These are phyloP conservation scores for Ferrisia virgata DNA, from an alignment of 2,888 invertebrate genomes.

Conservation along the genomic window DNA sequence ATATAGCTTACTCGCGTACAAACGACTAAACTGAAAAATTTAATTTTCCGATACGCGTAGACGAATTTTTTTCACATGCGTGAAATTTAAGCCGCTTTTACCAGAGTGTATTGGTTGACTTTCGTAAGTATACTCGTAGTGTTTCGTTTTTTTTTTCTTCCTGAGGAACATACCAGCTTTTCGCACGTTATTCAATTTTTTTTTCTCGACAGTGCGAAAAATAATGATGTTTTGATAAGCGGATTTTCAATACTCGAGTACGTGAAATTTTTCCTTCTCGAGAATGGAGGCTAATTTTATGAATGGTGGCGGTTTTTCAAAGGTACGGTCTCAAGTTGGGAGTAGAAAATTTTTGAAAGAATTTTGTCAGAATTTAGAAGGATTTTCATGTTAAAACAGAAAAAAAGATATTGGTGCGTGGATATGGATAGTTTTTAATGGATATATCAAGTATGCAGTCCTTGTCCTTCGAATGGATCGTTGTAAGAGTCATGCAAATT, in stretches of 20 bases:
- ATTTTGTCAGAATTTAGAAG: too few relatives aligned
- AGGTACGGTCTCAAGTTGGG: too few relatives aligned
- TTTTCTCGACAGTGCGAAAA: too few relatives aligned
- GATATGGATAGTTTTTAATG: too few relatives aligned
- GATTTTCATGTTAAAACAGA: too few relatives aligned
- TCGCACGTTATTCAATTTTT: background rate
- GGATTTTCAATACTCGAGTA: background rate
- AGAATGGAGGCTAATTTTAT: background rate
- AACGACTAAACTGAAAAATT: conserved; percentile 29
- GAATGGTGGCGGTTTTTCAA: background rate
- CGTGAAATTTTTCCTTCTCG: background rate
- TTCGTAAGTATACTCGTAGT: background rate
- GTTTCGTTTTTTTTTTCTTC: too few relatives aligned
- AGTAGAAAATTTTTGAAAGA: too few relatives aligned
- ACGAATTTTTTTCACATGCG: background rate
- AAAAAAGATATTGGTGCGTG: too few relatives aligned
- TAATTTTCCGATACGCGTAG: conserved; percentile 11
- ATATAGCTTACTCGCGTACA: conserved; percentile 12
- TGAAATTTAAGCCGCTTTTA: conserved; percentile 14
- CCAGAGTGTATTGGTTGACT: background rate
- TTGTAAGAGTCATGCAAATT: too few relatives aligned
- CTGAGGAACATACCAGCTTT: background rate
- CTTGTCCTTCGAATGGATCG: too few relatives aligned
- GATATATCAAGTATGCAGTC: too few relatives aligned
- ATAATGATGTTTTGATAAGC: background rate